phyloP scores from a whole-genome alignment of 2,113 vertebrate genomes.

The Platanista minor region DNA sequence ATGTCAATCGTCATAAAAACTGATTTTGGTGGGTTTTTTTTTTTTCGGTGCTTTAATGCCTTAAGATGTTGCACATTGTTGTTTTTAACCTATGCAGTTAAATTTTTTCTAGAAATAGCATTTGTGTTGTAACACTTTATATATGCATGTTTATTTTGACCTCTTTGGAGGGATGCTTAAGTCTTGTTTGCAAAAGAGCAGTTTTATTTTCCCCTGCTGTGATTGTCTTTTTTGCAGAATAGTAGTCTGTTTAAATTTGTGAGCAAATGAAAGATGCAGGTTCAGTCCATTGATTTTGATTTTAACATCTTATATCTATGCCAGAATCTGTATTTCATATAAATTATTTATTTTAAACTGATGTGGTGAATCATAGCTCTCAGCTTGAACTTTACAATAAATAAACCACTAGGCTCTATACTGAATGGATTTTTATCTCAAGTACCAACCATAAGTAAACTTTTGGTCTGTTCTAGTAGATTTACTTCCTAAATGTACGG shows the following conservation, averaged over 20 bases:
- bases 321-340: constrained; percentile 59
- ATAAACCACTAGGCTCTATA: constrained; percentile 41
- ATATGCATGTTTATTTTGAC: constrained; percentile 68
- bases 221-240: constrained; percentile 67
- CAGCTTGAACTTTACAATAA: constrained; percentile 43
- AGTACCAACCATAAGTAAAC: constrained; percentile 7
- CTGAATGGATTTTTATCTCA: constrained; percentile 45
- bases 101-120: constrained; percentile 79
- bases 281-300: constrained; percentile 67
- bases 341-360: constrained; percentile 68
- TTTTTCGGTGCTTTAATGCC: constrained; percentile 84
- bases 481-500: not conserved
- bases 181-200: constrained; percentile 73
- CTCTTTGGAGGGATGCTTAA: constrained; percentile 65
- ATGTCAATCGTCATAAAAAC: constrained; percentile 74
- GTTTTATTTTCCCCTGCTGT: constrained; percentile 64
- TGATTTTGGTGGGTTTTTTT: constrained; percentile 58
- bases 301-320: constrained; percentile 48
- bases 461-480: constrained; percentile 12
- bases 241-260: constrained; percentile 59
- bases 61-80: constrained; percentile 87
- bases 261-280: constrained; percentile 70
- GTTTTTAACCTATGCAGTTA: constrained; percentile 88
- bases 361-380: constrained; percentile 47
- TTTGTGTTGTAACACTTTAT: constrained; percentile 82